Base-by-base conservation (phyloP, 1,140 invertebrate genomes). In the Diachasmimorpha longicaudata region DNA sequence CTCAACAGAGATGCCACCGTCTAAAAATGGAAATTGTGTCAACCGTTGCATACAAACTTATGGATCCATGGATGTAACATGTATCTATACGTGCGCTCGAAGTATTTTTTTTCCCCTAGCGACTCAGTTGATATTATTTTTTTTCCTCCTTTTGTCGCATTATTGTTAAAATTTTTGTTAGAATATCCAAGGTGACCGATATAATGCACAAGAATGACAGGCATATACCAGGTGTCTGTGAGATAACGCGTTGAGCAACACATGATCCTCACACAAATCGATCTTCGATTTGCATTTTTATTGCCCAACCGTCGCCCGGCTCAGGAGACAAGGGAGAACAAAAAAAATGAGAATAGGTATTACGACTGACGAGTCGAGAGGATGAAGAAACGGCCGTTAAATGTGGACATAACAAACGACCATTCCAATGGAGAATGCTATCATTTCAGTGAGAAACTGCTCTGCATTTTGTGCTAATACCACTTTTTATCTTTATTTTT, bases 11-110 rank as follows among this genome's bases (percentile, higher is more conserved):
- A 52, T 58, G 74, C 23, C 58, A 72, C 19, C 70, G 79, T 84
- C 82, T 84, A 84, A 86, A 86, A 86, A 84, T 85, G 84, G 83
- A 84, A 85, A 84, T 83, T 81, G 85, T 83, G 83, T 82, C 81
- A 83, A 67, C 37, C 67, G 48, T 21, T 55, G 70, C 42, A 74
- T 72, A 68, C 66, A 68, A 37, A 68, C 36, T 39, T 68, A 37
- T 68, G n/a, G 31, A 68, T 68, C 31, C 25, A n/a, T 68, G 25
- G 25, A 8, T 68, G 36, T 39, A 37, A 16, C 66, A 68, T 39
- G 1, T 68, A 37, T 37, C 66, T 37, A 68, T 16, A 68, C 36
- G n/a, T 39, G 19, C 31, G 23, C 16, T n/a, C 58, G 31, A 63
- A 25, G 58, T 68, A 68, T 39, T 37, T 68, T 68, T 68, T 39